Evolutionary conservation across 2,113 vertebrate species (phyloP).

Genomic region (Petromus typicus): DNA sequence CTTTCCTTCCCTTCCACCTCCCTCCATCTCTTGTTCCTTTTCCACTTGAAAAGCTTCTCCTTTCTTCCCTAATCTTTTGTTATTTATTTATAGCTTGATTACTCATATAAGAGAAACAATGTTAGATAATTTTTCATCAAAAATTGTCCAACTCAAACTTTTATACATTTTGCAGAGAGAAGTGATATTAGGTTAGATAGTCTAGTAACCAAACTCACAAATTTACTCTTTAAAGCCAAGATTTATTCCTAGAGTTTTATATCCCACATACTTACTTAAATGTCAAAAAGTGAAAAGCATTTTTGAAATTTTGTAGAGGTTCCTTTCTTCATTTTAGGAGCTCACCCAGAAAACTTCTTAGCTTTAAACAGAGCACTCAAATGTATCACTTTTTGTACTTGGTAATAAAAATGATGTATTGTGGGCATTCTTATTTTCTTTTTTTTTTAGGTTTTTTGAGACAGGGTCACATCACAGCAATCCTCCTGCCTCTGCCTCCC

Average conservation of each 20-base stretch:
- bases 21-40: background rate
- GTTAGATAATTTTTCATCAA: background rate
- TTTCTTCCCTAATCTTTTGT: background rate
- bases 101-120: background rate
- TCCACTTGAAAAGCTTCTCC: background rate
- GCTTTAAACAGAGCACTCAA: background rate
- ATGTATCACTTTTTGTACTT: slow-evolving; percentile 27
- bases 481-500: too few species aligned
- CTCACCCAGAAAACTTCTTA: background rate
- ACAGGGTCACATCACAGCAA: too few species aligned
- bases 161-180: background rate
- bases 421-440: slow-evolving; percentile 1
- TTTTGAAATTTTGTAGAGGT: background rate
- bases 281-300: background rate
- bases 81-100: background rate
- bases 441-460: too few species aligned
- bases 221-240: background rate
- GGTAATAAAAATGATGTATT: slow-evolving; percentile 24
- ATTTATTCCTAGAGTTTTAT: background rate
- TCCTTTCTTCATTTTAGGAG: background rate
- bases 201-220: background rate
- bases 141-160: background rate
- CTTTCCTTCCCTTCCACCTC: background rate
- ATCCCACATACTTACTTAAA: background rate
- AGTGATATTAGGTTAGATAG: too few species aligned